Evolutionary conservation across 2,797 vertebrate genomes (phyloP).

Genomic region (Peromyscus melanophrys): DNA sequence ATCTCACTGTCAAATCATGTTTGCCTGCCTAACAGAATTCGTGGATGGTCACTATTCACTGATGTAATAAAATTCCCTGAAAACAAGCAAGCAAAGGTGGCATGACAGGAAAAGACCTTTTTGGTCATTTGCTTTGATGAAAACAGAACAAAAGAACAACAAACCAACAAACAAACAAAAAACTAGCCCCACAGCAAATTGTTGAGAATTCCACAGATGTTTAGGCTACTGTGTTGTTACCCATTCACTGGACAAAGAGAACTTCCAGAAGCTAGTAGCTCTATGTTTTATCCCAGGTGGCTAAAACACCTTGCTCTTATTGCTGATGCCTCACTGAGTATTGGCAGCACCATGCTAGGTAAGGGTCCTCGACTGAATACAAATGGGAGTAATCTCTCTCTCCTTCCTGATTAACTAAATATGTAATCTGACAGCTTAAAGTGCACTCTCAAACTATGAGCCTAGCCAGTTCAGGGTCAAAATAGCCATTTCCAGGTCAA

Average conservation of each 20-base stretch:
- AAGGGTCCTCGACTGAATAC: not conserved
- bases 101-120: not conserved
- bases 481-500: no score
- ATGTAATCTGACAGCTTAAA: not conserved
- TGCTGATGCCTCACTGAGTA: not conserved
- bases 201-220: not conserved
- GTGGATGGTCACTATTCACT: not conserved
- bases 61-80: not conserved
- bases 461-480: not conserved
- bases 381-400: not conserved
- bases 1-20: not conserved
- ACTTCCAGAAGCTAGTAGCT: not conserved
- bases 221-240: not conserved
- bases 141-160: not conserved
- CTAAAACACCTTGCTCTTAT: not conserved
- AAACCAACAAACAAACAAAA: not conserved
- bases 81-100: not conserved
- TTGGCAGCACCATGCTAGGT: not conserved
- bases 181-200: not conserved
- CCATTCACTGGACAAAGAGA: not conserved
- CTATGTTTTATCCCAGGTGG: accelerated
- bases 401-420: not conserved
- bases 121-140: not conserved
- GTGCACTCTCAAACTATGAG: not conserved
- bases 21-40: not conserved